Conservation (phyloP, 2,113 vertebrate species). For the Diadophis punctatus region DNA sequence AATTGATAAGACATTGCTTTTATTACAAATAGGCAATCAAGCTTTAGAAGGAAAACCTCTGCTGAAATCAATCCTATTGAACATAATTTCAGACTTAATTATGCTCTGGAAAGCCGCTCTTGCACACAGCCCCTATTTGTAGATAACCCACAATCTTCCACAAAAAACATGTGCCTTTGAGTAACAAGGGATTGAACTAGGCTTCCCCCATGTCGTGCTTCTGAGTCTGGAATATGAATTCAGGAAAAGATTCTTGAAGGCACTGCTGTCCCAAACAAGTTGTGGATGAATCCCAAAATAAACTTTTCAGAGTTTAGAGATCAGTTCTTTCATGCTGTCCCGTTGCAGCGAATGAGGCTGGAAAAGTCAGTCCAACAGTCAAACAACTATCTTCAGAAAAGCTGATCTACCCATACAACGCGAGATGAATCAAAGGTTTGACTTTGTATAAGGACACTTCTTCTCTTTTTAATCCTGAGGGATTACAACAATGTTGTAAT, state of each 20-base stretch:
- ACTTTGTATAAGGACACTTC: background rate
- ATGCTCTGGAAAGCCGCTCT: background rate
- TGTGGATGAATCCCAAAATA: background rate
- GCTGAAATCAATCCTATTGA: constrained; percentile 5
- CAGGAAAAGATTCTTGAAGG: background rate
- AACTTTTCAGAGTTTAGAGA: background rate
- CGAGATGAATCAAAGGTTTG: background rate
- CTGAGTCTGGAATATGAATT: background rate
- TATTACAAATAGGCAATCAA: background rate
- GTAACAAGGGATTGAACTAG: background rate
- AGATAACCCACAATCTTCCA: background rate
- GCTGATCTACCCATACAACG: background rate
- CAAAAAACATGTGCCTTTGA: background rate
- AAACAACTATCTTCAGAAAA: no score
- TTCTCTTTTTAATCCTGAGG: background rate
- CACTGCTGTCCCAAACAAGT: background rate
- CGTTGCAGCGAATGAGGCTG: background rate
- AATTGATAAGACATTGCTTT: background rate
- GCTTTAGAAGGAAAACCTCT: constrained; percentile 13
- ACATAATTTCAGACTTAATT: constrained; percentile 31
- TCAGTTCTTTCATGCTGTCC: background rate
- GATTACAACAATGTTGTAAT: background rate
- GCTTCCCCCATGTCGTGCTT: background rate
- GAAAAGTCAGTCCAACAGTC: background rate
- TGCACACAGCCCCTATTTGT: background rate